Conservation (phyloP, 2,888 invertebrate genomes). For the Periphyllus acericola region DNA sequence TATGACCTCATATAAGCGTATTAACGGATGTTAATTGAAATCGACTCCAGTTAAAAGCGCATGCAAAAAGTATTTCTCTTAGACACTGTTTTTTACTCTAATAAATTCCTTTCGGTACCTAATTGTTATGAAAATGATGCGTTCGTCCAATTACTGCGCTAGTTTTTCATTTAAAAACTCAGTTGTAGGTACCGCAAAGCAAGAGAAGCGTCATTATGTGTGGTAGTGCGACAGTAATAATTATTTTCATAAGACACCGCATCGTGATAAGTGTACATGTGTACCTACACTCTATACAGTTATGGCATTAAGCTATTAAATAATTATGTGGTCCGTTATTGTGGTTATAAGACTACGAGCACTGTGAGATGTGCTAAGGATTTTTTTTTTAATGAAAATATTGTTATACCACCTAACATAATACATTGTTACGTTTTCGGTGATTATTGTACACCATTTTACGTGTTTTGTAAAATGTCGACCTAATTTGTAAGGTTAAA, state of each 20-base stretch:
- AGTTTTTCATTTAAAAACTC: conserved; percentile 1
- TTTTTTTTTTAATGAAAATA: neutral
- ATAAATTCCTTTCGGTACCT: neutral
- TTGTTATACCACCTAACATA: neutral
- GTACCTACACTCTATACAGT: conserved; percentile 25
- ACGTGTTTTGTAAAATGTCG: neutral
- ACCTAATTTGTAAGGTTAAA: conserved; percentile 19
- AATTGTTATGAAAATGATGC: neutral
- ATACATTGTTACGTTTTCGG: neutral
- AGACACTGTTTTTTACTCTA: neutral
- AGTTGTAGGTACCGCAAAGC: neutral
- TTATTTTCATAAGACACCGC: conserved; percentile 26
- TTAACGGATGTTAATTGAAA: no score
- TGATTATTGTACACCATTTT: neutral
- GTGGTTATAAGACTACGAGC: conserved; percentile 17
- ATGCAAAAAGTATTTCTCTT: neutral
- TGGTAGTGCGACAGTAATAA: conserved; percentile 41
- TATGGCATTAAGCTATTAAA: neutral
- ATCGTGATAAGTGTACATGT: conserved; percentile 4
- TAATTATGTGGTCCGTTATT: conserved; percentile 45
- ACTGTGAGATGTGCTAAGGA: neutral
- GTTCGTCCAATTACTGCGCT: neutral
- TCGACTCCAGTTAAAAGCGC: no score
- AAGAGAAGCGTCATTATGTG: conserved; percentile 9
- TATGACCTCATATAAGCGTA: no score